Evolutionary conservation across 2,113 vertebrate genomes (phyloP).

Genomic region (Ceyx cyanopectus): DNA sequence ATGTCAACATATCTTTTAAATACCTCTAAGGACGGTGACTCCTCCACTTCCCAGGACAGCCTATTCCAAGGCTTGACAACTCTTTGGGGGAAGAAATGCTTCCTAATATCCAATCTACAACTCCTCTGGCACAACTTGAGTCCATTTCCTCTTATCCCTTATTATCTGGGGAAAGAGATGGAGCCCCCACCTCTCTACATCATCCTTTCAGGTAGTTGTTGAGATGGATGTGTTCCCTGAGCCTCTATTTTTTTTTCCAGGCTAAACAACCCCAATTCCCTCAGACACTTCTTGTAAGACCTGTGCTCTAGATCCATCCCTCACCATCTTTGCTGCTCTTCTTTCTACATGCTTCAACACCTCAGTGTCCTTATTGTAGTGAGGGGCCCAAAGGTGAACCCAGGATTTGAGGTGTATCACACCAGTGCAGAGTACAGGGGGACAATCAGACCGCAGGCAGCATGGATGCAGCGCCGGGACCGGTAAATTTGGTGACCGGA

Average conservation of each 20-base stretch:
- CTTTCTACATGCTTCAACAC: fast-evolving
- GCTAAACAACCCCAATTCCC: not conserved
- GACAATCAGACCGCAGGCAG: not conserved
- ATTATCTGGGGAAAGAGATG: not conserved
- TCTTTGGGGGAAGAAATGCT: not conserved
- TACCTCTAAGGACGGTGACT: not conserved
- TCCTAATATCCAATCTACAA: not conserved
- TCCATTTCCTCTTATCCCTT: not conserved
- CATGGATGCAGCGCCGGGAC: too few species aligned
- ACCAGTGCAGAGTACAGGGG: fast-evolving
- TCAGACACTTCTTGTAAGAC: not conserved
- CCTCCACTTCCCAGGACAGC: not conserved
- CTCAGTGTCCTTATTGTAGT: not conserved
- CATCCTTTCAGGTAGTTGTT: not conserved
- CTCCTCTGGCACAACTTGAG: not conserved
- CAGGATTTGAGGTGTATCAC: fast-evolving
- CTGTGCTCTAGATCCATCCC: fast-evolving
- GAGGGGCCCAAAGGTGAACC: not conserved
- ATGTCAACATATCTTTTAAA: not conserved
- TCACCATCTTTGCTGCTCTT: fast-evolving
- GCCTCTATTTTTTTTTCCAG: not conserved
- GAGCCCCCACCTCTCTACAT: fast-evolving
- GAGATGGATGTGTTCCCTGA: fast-evolving
- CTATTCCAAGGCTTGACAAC: not conserved
- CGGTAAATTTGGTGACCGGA: too few species aligned